Percentiles rank a stretch among this genome's conserved stretches.
phyloP scores from a whole-genome alignment of 2,797 vertebrate genomes.

The Phrynocephalus guinanensis region DNA sequence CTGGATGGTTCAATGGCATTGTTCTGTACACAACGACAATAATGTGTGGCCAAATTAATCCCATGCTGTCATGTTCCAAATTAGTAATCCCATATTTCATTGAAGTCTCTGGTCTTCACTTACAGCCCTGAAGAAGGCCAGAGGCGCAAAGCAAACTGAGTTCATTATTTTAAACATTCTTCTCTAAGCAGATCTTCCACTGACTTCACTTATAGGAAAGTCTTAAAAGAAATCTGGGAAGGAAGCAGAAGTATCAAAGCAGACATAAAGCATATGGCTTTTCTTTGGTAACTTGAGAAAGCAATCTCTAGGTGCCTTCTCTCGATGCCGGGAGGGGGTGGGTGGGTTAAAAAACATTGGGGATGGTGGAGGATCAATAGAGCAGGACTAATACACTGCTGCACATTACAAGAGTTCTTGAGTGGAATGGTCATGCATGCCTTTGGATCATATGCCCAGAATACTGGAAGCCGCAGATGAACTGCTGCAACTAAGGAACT shows the following conservation, averaged over 20 bases:
- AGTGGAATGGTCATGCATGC: neutral
- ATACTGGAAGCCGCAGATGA: neutral
- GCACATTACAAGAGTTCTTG: neutral
- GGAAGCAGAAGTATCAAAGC: neutral
- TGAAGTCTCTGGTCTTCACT: neutral
- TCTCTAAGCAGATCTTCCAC: neutral
- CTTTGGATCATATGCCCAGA: neutral
- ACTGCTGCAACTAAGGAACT: neutral
- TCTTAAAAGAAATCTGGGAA: too few relatives aligned
- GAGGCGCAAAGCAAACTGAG: neutral
- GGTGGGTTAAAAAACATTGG: neutral
- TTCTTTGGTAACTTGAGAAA: neutral
- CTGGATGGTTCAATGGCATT: too few relatives aligned
- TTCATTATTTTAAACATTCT: neutral
- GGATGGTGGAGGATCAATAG: neutral
- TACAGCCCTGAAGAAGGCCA: too few relatives aligned
- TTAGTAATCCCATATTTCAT: neutral
- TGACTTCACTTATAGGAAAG: neutral
- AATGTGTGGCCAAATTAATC: too few relatives aligned
- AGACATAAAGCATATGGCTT: neutral
- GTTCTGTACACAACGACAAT: too few relatives aligned
- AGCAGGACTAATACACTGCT: neutral
- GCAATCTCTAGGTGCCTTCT: too few relatives aligned
- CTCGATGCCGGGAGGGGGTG: neutral
- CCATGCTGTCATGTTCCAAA: neutral